A percentile compares a stretch with the other conserved stretches of the same genome.
Evolutionary conservation across 2,888 invertebrate genomes (phyloP).

Genomic region (Protula sp.): DNA sequence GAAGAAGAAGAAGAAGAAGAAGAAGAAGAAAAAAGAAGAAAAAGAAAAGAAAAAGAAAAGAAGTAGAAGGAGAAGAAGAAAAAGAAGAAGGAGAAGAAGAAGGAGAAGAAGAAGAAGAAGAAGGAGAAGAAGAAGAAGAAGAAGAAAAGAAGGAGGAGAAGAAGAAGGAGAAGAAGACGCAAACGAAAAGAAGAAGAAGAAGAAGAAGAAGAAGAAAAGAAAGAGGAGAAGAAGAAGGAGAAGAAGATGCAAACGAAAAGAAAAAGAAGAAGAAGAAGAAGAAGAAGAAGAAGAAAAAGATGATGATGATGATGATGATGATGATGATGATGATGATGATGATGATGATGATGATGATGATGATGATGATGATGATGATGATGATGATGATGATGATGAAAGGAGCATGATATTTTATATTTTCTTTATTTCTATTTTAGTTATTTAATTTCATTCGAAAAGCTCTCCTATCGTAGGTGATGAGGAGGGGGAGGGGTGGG

Average conservation of each 20-base stretch:
- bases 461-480: no score
- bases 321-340: constrained; percentile 9
- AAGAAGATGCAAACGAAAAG: background rate
- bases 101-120: background rate
- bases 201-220: background rate
- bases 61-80: background rate
- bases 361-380: constrained; percentile 7
- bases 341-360: constrained; percentile 2
- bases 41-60: background rate
- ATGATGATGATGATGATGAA: constrained; percentile 2
- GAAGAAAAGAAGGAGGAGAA: background rate
- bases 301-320: no score
- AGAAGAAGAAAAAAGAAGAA: background rate
- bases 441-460: no score
- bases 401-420: no score
- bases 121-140: constrained; percentile 1
- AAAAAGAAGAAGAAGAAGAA: background rate
- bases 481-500: no score
- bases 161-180: no score
- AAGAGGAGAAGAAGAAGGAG: background rate
- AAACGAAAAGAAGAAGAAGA: no score
- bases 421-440: no score
- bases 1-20: background rate
- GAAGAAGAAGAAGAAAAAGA: background rate
- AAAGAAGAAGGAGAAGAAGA: background rate